Evolutionary conservation across 2,113 vertebrate genomes (phyloP).

Genomic region (Columbina picui): DNA sequence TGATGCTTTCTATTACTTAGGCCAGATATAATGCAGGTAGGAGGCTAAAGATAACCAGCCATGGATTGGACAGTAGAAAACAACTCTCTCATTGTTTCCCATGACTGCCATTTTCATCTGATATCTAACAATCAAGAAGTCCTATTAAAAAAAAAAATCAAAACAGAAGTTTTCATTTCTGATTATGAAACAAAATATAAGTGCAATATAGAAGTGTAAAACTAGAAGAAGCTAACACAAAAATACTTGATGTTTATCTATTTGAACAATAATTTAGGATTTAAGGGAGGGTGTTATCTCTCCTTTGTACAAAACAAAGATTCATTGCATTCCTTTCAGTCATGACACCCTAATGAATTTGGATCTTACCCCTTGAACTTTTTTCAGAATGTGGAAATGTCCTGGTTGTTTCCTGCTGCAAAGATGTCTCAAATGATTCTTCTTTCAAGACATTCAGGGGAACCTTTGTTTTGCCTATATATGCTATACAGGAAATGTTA

Average conservation of each 20-base stretch:
- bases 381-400: background rate
- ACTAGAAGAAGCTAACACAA: background rate
- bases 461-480: background rate
- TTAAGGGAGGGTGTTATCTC: fast-evolving
- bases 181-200: background rate
- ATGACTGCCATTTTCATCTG: background rate
- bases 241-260: background rate
- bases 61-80: background rate
- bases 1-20: background rate
- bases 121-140: background rate
- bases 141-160: background rate
- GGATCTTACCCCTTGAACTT: background rate
- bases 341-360: background rate
- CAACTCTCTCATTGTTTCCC: background rate
- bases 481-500: background rate
- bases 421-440: background rate
- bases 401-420: background rate
- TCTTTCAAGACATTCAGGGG: background rate
- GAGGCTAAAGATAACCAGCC: background rate
- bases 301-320: background rate
- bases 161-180: background rate
- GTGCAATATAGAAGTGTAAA: background rate
- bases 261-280: background rate
- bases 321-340: background rate
- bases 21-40: background rate